phyloP scores from a whole-genome alignment of 1,140 invertebrate species.

The Chlorops oryzae region DNA sequence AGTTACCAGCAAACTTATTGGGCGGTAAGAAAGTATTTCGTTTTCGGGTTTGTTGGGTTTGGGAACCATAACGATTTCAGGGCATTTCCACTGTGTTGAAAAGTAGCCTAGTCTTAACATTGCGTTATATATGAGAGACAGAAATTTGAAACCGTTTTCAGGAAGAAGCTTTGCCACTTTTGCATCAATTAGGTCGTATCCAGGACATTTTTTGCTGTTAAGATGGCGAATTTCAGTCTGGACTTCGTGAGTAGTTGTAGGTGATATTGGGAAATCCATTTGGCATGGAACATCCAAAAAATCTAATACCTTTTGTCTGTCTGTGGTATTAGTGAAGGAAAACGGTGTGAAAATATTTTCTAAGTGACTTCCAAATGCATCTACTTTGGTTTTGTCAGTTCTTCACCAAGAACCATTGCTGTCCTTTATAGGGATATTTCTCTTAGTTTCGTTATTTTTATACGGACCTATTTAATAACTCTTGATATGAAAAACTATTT shows the following conservation, averaged over 20 bases:
- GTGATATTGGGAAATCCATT: conserved; percentile 8
- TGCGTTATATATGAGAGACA: neutral
- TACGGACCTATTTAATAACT: no score
- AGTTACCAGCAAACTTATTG: conserved; percentile 5
- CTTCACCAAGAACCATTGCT: conserved; percentile 5
- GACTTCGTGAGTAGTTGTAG: neutral
- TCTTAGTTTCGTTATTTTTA: no score
- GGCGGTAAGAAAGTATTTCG: neutral
- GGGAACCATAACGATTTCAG: conserved; percentile 1
- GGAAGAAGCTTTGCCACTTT: neutral
- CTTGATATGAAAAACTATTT: no score
- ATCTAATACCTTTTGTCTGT: neutral
- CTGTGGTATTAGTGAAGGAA: neutral
- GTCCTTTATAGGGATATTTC: neutral
- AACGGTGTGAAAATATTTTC: neutral
- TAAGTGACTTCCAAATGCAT: conserved; percentile 3
- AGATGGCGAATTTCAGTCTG: neutral
- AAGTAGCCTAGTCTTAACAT: conserved; percentile 3
- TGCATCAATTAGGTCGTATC: conserved; percentile 11
- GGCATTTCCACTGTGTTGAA: conserved; percentile 9
- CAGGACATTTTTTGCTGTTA: conserved; percentile 5
- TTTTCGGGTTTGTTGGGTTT: conserved; percentile 4
- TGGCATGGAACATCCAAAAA: conserved; percentile 3
- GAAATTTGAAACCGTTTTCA: neutral
- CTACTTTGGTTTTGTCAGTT: neutral